Conservation (phyloP, 1,140 invertebrate species). For the Hestina assimilis region DNA sequence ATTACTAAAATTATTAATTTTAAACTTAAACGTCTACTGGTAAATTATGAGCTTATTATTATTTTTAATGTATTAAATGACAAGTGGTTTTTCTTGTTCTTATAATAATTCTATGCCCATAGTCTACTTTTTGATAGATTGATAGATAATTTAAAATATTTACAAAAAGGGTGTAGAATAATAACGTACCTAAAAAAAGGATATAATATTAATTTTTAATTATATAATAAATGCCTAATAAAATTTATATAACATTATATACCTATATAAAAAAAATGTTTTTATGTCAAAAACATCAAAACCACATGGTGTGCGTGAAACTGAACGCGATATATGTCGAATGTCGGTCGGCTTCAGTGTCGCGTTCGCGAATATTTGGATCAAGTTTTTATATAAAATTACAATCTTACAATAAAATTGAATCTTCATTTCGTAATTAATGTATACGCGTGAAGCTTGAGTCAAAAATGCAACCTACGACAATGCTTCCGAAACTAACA, state of each 20-base stretch:
- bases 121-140: no score
- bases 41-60: no score
- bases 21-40: no score
- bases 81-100: no score
- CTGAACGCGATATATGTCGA: slow-evolving; percentile 15
- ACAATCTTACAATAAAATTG: slow-evolving; percentile 14
- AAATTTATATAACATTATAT: no score
- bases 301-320: not conserved
- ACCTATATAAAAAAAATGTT: not conserved
- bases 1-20: no score
- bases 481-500: slow-evolving; percentile 64
- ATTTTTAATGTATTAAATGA: no score
- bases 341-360: slow-evolving; percentile 32
- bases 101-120: no score
- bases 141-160: no score
- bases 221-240: no score
- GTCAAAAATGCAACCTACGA: slow-evolving; percentile 56
- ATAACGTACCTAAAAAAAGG: not conserved
- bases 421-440: slow-evolving; percentile 25
- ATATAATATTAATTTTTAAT: not conserved
- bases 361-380: slow-evolving; percentile 25
- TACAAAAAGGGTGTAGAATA: no score
- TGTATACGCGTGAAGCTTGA: slow-evolving; percentile 24
- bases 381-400: slow-evolving; percentile 22
- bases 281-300: not conserved